phyloP scores from a whole-genome alignment of 1,140 invertebrate genomes.

The Drosophila saltans region DNA sequence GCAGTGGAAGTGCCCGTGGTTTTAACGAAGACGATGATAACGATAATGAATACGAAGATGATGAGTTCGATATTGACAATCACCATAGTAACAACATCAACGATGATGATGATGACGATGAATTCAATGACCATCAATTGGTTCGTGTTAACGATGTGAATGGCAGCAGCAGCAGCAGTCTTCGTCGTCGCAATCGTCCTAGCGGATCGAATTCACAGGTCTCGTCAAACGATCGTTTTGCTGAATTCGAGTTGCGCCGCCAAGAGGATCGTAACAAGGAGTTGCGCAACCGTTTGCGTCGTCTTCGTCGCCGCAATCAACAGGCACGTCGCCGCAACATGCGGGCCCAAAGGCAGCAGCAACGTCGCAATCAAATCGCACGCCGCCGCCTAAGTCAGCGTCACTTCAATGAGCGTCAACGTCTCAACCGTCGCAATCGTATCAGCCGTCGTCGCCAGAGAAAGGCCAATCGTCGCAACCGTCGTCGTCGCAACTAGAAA shows the following conservation, averaged over 20 bases:
- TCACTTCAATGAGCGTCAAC: neutral
- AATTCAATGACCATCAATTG: neutral
- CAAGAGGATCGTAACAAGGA: conserved; percentile 43
- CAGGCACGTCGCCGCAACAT: conserved; percentile 4
- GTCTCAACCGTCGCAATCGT: conserved; percentile 18
- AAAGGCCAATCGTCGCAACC: conserved; percentile 35
- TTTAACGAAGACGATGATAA: conserved; percentile 29
- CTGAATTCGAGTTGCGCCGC: conserved; percentile 51
- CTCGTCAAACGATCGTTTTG: conserved; percentile 1
- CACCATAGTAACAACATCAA: conserved; percentile 6
- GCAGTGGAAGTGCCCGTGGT: neutral
- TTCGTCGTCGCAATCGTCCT: neutral
- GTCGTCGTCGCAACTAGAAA: conserved; percentile 45
- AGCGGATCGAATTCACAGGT: neutral
- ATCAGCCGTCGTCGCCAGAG: conserved; percentile 31
- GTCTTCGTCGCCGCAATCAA: neutral
- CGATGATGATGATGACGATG: conserved; percentile 22
- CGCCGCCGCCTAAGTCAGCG: neutral
- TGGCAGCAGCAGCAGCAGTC: neutral
- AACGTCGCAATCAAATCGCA: neutral
- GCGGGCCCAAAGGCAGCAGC: neutral
- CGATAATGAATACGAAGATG: conserved; percentile 13
- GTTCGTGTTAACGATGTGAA: conserved; percentile 2
- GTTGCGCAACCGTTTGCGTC: conserved; percentile 27
- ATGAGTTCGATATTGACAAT: conserved; percentile 16